A percentile compares a stretch with the other conserved stretches of the same genome.
Evolutionary conservation across 2,888 invertebrate genomes (phyloP).

Genomic region (Pedicia rivosa): DNA sequence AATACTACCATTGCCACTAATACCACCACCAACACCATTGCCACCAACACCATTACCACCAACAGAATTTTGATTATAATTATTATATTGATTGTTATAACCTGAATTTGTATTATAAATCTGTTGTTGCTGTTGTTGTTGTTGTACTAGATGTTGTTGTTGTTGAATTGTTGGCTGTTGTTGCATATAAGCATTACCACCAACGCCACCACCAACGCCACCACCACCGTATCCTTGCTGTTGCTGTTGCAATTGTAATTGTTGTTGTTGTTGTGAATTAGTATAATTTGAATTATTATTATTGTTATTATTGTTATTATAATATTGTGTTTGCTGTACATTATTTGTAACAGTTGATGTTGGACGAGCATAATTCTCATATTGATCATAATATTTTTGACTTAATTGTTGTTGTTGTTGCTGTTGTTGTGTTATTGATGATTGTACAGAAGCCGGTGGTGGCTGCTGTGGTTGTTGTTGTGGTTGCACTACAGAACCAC

Average conservation of each 20-base stretch:
- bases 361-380: constrained; percentile 21
- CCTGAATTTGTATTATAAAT: constrained; percentile 5
- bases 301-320: no score
- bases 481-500: constrained; percentile 9
- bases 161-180: constrained; percentile 16
- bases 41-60: constrained; percentile 11
- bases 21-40: constrained; percentile 11
- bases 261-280: constrained; percentile 13
- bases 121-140: constrained; percentile 10
- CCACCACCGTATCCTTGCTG: constrained; percentile 9
- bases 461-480: constrained; percentile 1
- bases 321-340: no score
- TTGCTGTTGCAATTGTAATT: no score
- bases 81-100: constrained; percentile 2
- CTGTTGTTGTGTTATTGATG: constrained; percentile 1
- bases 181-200: constrained; percentile 37
- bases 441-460: background rate
- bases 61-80: constrained; percentile 16
- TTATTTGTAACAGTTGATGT: constrained; percentile 11
- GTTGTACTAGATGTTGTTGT: constrained; percentile 12
- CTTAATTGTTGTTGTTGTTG: background rate
- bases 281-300: no score
- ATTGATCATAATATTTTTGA: constrained; percentile 19
- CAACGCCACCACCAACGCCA: constrained; percentile 31
- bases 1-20: constrained; percentile 26